These are phyloP conservation scores for Synaphobranchus kaupii DNA, from an alignment of 2,797 vertebrate genomes.

Conservation along the genomic window DNA sequence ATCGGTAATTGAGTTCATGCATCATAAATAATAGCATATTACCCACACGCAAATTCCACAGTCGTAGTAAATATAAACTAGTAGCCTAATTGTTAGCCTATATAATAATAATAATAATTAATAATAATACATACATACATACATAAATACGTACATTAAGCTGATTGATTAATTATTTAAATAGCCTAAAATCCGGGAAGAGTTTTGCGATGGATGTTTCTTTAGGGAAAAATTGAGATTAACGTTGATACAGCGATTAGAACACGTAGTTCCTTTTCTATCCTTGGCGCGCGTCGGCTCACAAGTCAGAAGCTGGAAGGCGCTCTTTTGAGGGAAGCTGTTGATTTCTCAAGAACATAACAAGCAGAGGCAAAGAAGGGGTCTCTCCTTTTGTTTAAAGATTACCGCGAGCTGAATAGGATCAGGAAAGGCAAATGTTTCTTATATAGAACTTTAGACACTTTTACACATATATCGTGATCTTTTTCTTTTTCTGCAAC, in stretches of 20 bases:
- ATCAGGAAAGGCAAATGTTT: background rate
- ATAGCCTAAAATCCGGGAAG: background rate
- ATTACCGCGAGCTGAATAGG: background rate
- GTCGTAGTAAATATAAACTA: background rate
- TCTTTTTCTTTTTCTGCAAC: background rate
- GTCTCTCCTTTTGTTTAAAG: background rate
- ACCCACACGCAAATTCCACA: constrained; percentile 10
- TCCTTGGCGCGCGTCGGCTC: constrained; percentile 8
- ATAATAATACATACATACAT: background rate
- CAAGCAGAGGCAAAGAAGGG: background rate
- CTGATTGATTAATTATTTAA: background rate
- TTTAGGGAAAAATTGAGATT: background rate
- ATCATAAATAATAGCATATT: background rate
- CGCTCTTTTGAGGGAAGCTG: constrained; percentile 5
- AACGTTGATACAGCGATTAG: background rate
- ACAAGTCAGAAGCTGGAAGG: background rate
- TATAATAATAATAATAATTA: constrained; percentile 3
- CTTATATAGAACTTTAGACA: background rate
- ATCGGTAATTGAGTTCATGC: background rate
- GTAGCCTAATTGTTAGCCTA: background rate
- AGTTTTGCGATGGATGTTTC: background rate
- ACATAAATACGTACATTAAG: background rate
- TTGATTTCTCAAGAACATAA: background rate
- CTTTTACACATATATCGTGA: too few relatives aligned
- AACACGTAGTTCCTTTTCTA: constrained; percentile 1